Evolutionary conservation across 2,113 vertebrate genomes (phyloP).

Genomic region (Carettochelys insculpta): DNA sequence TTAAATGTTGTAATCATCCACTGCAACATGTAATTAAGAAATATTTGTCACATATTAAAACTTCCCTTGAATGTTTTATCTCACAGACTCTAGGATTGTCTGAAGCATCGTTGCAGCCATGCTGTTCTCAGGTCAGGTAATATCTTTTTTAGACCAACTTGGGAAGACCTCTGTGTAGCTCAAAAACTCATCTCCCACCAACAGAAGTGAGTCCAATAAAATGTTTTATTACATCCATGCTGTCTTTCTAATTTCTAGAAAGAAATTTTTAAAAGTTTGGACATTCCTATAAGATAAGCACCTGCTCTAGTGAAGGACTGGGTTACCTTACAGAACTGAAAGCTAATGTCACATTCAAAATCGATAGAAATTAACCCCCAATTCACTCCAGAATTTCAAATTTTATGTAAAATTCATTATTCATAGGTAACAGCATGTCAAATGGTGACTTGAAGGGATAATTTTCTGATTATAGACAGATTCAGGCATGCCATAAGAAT

Average conservation of each 20-base stretch:
- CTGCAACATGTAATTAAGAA: not conserved
- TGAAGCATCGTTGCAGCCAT: not conserved
- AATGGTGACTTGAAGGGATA: not conserved
- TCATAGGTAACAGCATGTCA: not conserved
- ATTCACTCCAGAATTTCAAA: not conserved
- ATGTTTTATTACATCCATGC: no score
- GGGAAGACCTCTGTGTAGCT: not conserved
- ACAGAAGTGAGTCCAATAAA: no score
- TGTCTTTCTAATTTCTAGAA: not conserved
- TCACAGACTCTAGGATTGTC: not conserved
- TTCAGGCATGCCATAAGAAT: not conserved
- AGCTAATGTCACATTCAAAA: accelerated
- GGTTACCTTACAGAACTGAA: not conserved
- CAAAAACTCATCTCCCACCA: no score
- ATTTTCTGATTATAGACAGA: not conserved
- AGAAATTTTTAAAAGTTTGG: not conserved
- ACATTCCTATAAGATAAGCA: not conserved
- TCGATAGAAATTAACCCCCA: not conserved
- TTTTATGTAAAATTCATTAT: not conserved
- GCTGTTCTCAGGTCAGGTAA: not conserved
- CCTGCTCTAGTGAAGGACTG: not conserved
- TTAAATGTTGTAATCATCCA: not conserved
- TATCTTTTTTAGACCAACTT: not conserved
- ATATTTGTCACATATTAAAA: not conserved
- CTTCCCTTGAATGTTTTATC: not conserved